Evolutionary conservation across 2,888 invertebrate genomes (phyloP).

Genomic region (Sarcophaga carnaria): DNA sequence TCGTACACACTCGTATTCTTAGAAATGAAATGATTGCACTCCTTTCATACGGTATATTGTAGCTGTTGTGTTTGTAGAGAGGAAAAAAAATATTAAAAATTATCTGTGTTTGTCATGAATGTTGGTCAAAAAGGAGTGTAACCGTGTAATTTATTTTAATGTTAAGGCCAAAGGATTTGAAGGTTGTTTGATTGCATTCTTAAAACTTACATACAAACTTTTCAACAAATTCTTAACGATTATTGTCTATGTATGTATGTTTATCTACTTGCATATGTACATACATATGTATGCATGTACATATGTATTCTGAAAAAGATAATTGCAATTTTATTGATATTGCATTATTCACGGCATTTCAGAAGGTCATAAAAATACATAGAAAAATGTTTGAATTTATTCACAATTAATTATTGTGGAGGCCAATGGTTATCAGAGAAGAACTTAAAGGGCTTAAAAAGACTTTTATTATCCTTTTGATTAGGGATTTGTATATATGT

Average conservation of each 20-base stretch:
- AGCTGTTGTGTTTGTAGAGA: too few species aligned
- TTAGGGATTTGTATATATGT: too few species aligned
- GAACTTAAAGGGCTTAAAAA: not conserved
- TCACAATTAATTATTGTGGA: not conserved
- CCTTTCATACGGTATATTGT: conserved; percentile 1
- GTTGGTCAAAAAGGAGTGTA: conserved; percentile 32
- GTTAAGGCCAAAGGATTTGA: conserved; percentile 55
- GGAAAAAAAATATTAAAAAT: not conserved
- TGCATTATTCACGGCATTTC: conserved; percentile 49
- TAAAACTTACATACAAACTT: conserved; percentile 3
- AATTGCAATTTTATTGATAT: conserved; percentile 60
- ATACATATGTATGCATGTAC: not conserved
- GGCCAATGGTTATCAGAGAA: not conserved
- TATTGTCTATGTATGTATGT: not conserved
- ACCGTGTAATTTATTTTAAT: conserved; percentile 32
- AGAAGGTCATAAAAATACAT: conserved; percentile 41
- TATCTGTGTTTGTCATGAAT: conserved; percentile 13
- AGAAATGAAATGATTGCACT: conserved; percentile 21
- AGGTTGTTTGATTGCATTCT: conserved; percentile 23
- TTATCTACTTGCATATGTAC: not conserved
- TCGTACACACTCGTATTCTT: not conserved
- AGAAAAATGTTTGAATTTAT: conserved; percentile 21
- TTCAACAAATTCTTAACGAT: not conserved
- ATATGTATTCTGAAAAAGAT: conserved; percentile 25
- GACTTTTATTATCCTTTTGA: not conserved